Percentiles rank a stretch among this genome's conserved stretches.
Evolutionary conservation across 2,113 vertebrate species (phyloP).

Genomic region (Oncorhynchus kisutch): DNA sequence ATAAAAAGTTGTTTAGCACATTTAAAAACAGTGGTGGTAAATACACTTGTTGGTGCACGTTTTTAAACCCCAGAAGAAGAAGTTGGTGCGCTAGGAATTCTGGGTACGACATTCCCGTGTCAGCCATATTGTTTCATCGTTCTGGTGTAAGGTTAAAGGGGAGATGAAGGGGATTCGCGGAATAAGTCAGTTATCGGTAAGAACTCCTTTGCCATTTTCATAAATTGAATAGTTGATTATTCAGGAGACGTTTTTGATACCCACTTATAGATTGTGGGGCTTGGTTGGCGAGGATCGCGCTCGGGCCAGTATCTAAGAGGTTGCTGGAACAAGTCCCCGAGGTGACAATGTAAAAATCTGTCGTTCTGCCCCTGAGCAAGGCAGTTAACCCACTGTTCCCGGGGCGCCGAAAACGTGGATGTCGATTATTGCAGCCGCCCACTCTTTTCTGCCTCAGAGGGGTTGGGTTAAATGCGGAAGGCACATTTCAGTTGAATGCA

Average conservation of each 20-base stretch:
- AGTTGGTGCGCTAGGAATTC: slow-evolving; percentile 38
- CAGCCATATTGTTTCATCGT: slow-evolving; percentile 56
- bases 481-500: no score
- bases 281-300: background rate
- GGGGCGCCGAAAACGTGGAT: no score
- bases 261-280: background rate
- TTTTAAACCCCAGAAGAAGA: slow-evolving; percentile 6
- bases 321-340: no score
- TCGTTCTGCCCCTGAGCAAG: no score
- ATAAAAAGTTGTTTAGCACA: background rate
- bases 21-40: slow-evolving; percentile 35
- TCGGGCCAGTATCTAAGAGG: background rate
- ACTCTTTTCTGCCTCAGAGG: no score
- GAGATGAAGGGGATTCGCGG: slow-evolving; percentile 77
- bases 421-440: no score
- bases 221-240: background rate
- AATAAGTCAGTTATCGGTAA: slow-evolving; percentile 74
- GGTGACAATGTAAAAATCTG: no score
- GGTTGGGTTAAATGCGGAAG: no score
- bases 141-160: slow-evolving; percentile 68
- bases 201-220: background rate
- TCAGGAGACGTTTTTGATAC: background rate
- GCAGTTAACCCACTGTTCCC: no score
- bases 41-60: background rate
- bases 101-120: slow-evolving; percentile 73